A percentile compares a stretch with the other conserved stretches of the same genome.
Evolutionary conservation across 2,888 invertebrate species (phyloP).

Genomic region (Polymixis flavicincta): DNA sequence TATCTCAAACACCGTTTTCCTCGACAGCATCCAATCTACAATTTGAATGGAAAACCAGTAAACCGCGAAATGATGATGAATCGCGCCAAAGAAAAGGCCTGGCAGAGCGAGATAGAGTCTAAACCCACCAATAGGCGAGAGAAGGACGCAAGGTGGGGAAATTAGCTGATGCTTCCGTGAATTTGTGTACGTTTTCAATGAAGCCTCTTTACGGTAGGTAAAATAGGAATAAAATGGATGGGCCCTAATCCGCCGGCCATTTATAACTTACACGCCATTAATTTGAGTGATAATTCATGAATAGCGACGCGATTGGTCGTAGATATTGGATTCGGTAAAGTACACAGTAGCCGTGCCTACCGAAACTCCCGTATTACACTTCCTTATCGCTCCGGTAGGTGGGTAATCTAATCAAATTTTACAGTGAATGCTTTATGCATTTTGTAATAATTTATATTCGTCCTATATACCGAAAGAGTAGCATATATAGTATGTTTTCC

Average conservation of each 20-base stretch:
- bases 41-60: conserved; percentile 89
- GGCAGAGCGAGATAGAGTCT: conserved; percentile 78
- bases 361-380: conserved; percentile 66
- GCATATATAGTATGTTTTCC: background rate
- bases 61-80: conserved; percentile 91
- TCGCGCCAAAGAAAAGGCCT: conserved; percentile 85
- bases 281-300: conserved; percentile 89
- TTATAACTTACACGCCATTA: conserved; percentile 91
- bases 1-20: conserved; percentile 68
- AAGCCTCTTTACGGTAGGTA: conserved; percentile 90
- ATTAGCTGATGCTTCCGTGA: conserved; percentile 89
- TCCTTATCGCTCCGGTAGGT: conserved; percentile 71
- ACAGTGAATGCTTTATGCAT: conserved; percentile 65
- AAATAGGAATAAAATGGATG: conserved; percentile 90
- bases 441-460: conserved; percentile 51
- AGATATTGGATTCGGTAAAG: conserved; percentile 80
- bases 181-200: conserved; percentile 91
- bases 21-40: conserved; percentile 74
- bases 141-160: conserved; percentile 80
- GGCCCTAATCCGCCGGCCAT: conserved; percentile 89
- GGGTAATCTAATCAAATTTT: conserved; percentile 77
- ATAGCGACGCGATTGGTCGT: conserved; percentile 85
- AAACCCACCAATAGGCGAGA: conserved; percentile 69
- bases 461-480: conserved; percentile 24
- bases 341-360: conserved; percentile 75